These are phyloP conservation scores for Probosciger aterrimus DNA, from an alignment of 2,113 vertebrate species.

Conservation along the genomic window DNA sequence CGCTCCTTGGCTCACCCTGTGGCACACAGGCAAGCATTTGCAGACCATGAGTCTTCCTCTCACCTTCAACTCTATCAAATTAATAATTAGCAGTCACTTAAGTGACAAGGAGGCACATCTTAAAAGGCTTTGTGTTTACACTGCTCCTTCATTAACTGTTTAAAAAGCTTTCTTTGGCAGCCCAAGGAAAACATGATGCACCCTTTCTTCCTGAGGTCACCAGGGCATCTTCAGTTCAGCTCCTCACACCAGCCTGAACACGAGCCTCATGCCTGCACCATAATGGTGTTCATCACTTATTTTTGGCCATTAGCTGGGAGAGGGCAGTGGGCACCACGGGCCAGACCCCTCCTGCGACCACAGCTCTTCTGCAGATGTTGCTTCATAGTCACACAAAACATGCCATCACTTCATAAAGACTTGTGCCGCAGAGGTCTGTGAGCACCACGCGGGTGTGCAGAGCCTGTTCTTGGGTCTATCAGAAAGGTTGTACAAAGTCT, in stretches of 20 bases:
- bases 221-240: background rate
- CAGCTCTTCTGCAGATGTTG: background rate
- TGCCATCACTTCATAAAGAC: accelerated
- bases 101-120: background rate
- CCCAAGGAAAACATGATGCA: background rate
- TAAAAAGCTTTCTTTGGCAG: background rate
- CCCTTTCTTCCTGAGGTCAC: background rate
- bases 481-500: background rate
- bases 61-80: background rate
- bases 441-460: accelerated
- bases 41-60: background rate
- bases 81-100: background rate
- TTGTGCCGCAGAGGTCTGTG: background rate
- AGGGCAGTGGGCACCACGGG: background rate
- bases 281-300: background rate
- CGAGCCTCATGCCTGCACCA: accelerated
- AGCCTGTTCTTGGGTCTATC: accelerated
- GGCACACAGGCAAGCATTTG: background rate
- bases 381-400: background rate
- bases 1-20: background rate
- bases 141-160: background rate
- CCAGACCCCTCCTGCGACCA: background rate
- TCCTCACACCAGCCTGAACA: accelerated
- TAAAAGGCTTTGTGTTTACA: background rate
- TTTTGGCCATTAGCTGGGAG: background rate